Evolutionary conservation across 2,797 vertebrate species (phyloP).

Genomic region (Pipistrellus pipistrellus): DNA sequence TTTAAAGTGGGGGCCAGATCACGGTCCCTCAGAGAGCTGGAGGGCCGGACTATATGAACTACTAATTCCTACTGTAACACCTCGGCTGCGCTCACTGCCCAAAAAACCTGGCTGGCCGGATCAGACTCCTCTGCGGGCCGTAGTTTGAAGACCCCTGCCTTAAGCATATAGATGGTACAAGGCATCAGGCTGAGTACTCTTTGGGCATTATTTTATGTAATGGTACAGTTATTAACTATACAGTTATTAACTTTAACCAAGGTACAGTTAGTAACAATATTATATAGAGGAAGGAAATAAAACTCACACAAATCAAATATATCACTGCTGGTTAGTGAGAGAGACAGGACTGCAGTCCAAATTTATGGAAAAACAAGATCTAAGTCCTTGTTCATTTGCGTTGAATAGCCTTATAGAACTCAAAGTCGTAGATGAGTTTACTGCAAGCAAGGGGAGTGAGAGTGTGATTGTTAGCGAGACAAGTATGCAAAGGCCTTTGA

Average conservation of each 20-base stretch:
- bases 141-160: too few relatives aligned
- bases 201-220: not conserved
- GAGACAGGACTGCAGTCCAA: not conserved
- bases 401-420: not conserved
- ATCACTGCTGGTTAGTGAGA: not conserved
- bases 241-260: not conserved
- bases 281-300: slow-evolving; percentile 23
- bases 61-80: too few relatives aligned
- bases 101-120: too few relatives aligned
- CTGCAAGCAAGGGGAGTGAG: not conserved
- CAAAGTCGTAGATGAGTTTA: slow-evolving; percentile 1
- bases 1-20: too few relatives aligned
- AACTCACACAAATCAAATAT: slow-evolving; percentile 4
- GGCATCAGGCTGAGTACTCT: not conserved
- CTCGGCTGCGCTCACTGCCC: too few relatives aligned
- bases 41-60: too few relatives aligned
- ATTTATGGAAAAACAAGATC: not conserved
- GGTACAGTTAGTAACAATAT: not conserved
- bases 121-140: too few relatives aligned
- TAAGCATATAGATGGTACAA: not conserved
- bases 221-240: not conserved
- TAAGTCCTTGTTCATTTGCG: not conserved
- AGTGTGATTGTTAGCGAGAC: not conserved
- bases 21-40: too few relatives aligned
- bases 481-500: not conserved